Percentiles rank a stretch among this genome's conserved stretches.
These are phyloP conservation scores for Adelphocoris suturalis DNA, from an alignment of 2,888 invertebrate species.

Conservation along the genomic window DNA sequence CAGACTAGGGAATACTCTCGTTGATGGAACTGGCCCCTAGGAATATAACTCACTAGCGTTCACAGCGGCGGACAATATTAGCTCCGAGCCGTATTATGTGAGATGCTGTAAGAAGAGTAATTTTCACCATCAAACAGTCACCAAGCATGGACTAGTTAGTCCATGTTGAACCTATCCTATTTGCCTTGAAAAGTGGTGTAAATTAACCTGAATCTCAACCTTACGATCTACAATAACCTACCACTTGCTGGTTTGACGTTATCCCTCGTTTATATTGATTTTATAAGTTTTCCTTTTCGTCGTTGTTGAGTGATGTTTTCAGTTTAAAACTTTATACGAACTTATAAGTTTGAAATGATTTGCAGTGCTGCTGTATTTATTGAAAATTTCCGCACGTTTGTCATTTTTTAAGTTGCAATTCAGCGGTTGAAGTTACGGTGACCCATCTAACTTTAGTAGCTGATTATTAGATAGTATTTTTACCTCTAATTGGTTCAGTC, in stretches of 20 bases:
- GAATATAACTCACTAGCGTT: no score
- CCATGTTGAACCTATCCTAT: no score
- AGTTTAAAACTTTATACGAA: not conserved
- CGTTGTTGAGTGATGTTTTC: conserved; percentile 6
- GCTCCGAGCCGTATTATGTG: no score
- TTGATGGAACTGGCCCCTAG: no score
- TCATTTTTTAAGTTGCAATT: not conserved
- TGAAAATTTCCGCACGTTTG: not conserved
- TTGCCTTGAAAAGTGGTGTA: not conserved
- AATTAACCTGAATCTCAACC: not conserved
- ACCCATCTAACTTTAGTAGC: not conserved
- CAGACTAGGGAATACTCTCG: no score
- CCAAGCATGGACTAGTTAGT: no score
- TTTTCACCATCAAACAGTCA: no score
- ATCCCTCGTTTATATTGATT: conserved; percentile 58
- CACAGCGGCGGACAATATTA: no score
- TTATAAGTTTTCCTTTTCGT: conserved; percentile 31
- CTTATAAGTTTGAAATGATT: not conserved
- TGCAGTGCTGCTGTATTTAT: not conserved
- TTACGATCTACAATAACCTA: not conserved
- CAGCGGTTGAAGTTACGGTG: not conserved
- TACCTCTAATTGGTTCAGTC: not conserved
- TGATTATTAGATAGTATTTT: not conserved
- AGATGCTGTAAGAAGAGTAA: no score
- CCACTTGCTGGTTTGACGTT: conserved; percentile 46